Percentiles rank a stretch among this genome's conserved stretches.
Evolutionary conservation across 1,140 invertebrate genomes (phyloP).

Genomic region (Drosophila yakuba): DNA sequence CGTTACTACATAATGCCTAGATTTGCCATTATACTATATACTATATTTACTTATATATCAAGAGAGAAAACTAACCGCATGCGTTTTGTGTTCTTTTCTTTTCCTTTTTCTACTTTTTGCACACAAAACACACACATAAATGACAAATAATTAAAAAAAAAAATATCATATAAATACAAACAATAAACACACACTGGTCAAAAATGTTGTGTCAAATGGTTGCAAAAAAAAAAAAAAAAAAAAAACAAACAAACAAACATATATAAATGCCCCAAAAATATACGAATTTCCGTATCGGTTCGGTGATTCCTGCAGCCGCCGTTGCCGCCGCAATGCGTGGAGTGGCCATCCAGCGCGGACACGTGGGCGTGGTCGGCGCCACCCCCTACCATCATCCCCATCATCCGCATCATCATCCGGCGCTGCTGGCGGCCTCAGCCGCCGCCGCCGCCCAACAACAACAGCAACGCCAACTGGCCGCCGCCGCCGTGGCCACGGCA

Average conservation of each 20-base stretch:
- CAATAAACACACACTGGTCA: conserved; percentile 56
- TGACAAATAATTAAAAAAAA: conserved; percentile 53
- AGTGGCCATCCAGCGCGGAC: conserved; percentile 89
- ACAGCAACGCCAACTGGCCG: conserved; percentile 87
- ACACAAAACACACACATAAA: conserved; percentile 71
- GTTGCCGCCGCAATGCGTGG: conserved; percentile 88
- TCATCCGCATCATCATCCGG: conserved; percentile 86
- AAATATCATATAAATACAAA: conserved; percentile 48
- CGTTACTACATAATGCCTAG: conserved; percentile 77
- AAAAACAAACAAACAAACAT: conserved; percentile 44
- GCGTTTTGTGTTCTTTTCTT: conserved; percentile 84
- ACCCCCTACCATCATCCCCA: conserved; percentile 86
- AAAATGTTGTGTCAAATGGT: conserved; percentile 79
- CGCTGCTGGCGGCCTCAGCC: conserved; percentile 88
- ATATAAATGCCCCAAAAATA: conserved; percentile 17
- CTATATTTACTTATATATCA: conserved; percentile 75
- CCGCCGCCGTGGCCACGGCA: conserved; percentile 86
- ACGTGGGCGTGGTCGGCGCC: conserved; percentile 85
- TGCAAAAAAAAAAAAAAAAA: conserved; percentile 71
- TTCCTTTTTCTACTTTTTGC: conserved; percentile 82
- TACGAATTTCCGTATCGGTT: conserved; percentile 40
- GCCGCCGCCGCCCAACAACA: conserved; percentile 87
- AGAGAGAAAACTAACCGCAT: conserved; percentile 84
- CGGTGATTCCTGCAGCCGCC: conserved; percentile 67
- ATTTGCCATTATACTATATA: conserved; percentile 68